Evolutionary conservation across 2,113 vertebrate species (phyloP).

Genomic region (Takifugu bimaculatus): DNA sequence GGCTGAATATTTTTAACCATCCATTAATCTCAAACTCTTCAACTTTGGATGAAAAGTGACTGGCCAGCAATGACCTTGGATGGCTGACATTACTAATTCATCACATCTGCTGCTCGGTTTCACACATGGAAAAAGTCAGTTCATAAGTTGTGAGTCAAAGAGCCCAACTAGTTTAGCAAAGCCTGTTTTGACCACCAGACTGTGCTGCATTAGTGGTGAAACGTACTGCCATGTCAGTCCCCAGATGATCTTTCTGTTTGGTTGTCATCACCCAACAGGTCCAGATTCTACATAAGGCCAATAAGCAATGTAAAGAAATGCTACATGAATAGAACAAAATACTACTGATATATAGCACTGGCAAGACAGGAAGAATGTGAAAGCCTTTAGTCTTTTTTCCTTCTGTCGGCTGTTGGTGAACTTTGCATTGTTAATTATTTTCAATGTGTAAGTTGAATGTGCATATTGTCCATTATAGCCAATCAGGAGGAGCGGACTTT

Average conservation of each 20-base stretch:
- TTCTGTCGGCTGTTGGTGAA: slow-evolving; percentile 64
- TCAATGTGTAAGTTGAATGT: slow-evolving; percentile 65
- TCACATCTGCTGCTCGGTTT: slow-evolving; percentile 26
- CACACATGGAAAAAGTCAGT: slow-evolving; percentile 2
- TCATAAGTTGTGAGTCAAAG: slow-evolving; percentile 3
- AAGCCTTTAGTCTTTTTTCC: slow-evolving; percentile 18
- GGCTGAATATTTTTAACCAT: slow-evolving; percentile 10
- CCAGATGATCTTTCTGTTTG: slow-evolving; percentile 63
- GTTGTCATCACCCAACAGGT: slow-evolving; percentile 60
- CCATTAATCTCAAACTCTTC: slow-evolving; percentile 14
- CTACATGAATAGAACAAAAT: slow-evolving; percentile 62
- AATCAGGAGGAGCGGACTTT: slow-evolving; percentile 66
- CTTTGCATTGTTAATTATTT: slow-evolving; percentile 71
- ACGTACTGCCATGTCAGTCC: slow-evolving; percentile 43
- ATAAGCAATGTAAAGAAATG: slow-evolving; percentile 53
- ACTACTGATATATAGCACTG: slow-evolving; percentile 65
- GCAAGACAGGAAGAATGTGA: slow-evolving; percentile 35
- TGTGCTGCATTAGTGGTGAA: slow-evolving; percentile 44
- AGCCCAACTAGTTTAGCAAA: slow-evolving; percentile 14
- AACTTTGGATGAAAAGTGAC: slow-evolving; percentile 5
- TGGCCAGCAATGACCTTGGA: slow-evolving; percentile 15
- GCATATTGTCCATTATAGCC: slow-evolving; percentile 64
- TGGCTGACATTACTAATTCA: slow-evolving; percentile 26
- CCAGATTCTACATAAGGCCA: slow-evolving; percentile 43
- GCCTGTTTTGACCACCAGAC: slow-evolving; percentile 33